Percentiles rank a stretch among this genome's conserved stretches.
Conservation (phyloP, 1,140 invertebrate genomes). For the Drosophila gunungcola region DNA sequence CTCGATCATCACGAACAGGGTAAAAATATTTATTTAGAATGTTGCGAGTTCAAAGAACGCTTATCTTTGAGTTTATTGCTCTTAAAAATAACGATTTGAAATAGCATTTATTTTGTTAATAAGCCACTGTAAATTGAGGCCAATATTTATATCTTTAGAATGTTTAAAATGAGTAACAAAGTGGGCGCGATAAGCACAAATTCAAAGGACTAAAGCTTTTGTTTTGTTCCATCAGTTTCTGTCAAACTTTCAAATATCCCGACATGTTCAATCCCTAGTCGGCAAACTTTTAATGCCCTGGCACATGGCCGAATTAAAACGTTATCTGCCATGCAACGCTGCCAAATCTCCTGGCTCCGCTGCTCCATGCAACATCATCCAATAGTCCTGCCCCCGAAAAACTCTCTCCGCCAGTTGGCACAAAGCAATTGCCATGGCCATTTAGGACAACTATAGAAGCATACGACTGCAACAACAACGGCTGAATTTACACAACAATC, state of each 20-base stretch:
- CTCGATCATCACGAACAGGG: not conserved
- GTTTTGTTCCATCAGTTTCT: slow-evolving; percentile 19
- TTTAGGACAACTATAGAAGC: slow-evolving; percentile 53
- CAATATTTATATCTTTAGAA: too few species aligned
- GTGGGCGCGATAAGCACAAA: not conserved
- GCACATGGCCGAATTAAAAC: slow-evolving; percentile 70
- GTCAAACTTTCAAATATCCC: slow-evolving; percentile 28
- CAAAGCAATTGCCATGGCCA: slow-evolving; percentile 67
- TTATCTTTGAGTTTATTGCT: not conserved
- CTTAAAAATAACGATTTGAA: too few species aligned
- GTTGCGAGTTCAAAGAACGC: not conserved
- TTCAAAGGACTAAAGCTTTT: slow-evolving; percentile 1
- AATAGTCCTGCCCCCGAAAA: slow-evolving; percentile 43
- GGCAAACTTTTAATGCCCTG: slow-evolving; percentile 68
- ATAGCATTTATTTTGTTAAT: too few species aligned
- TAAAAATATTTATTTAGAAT: not conserved
- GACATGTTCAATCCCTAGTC: slow-evolving; percentile 30
- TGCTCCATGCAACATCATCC: slow-evolving; percentile 21
- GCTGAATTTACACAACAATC: slow-evolving; percentile 63
- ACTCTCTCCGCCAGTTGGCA: slow-evolving; percentile 42
- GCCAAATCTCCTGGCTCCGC: slow-evolving; percentile 41
- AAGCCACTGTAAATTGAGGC: too few species aligned
- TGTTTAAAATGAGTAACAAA: not conserved
- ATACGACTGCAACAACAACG: slow-evolving; percentile 15
- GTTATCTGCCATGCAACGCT: slow-evolving; percentile 51